Evolutionary conservation across 2,113 vertebrate genomes (phyloP), one percentile per base, ranked within the genome.

Genomic region (Epinephelus cyanopodus): DNA sequence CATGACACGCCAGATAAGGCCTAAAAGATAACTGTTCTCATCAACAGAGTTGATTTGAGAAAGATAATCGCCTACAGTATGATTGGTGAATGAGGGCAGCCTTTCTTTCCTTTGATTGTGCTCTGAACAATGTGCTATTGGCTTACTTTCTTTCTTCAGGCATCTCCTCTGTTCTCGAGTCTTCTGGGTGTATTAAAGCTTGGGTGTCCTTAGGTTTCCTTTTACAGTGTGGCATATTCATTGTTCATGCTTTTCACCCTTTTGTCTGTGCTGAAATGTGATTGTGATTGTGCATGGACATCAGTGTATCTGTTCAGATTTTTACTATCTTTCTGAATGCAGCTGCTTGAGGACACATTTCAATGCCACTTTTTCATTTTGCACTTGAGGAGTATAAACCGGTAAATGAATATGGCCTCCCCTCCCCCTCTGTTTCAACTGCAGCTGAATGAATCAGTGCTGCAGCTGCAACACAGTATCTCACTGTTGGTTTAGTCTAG

Each of bases 41-140:
- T 78, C 67, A 50, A 15, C 14, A 48, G 39, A 71, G 45, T 53
- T 56, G 52, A 81, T 75, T 50, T 75, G 27, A 25, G 47, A 42
- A 29, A 42, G 68, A 71, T 77, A 64, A 77, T 33, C 9, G 15
- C 29, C 52, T 60, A 33, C 9, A 66, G 42, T 72, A 25, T 66
- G 69, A 86, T 66, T 5, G 19, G 23, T 60, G 14, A 90, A 88
- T 54, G 75, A 85, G 86, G 77, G 21, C 77, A 77, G 27, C 64
- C 74, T 79, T 83, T 92, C 64, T 88, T 88, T 88, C 47, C 63
- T 60, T 70, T 37, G 1, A 81, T 66, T 84, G 84, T 88, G n/a
- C 17, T 68, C 19, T 42, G n/a, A 53, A 66, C 50, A 12, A 25
- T n/a, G 52, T 87, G 50, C 23, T 64, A 89, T 93, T 89, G 76